Percentiles rank a stretch among this genome's conserved stretches.
Evolutionary conservation across 2,888 invertebrate species (phyloP).

Genomic region (Mactromeris polynyma): DNA sequence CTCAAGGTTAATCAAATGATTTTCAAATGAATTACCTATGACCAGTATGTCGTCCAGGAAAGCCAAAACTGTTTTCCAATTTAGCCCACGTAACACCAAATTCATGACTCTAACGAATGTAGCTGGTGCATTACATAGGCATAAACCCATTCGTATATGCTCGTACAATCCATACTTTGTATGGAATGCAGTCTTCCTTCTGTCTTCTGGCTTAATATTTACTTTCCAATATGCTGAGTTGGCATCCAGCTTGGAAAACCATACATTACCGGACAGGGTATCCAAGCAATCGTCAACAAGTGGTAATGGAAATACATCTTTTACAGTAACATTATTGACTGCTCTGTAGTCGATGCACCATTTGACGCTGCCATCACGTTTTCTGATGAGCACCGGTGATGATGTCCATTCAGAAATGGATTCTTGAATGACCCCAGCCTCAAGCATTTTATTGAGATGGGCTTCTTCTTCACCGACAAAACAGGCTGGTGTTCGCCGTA

Average conservation of each 20-base stretch:
- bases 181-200: constrained; percentile 67
- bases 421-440: too few relatives aligned
- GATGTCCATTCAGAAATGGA: too few relatives aligned
- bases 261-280: constrained; percentile 48
- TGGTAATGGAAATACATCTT: too few relatives aligned
- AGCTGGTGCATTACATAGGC: constrained; percentile 67
- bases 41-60: constrained; percentile 72
- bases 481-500: too few relatives aligned
- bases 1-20: constrained; percentile 55
- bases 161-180: constrained; percentile 68
- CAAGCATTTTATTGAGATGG: too few relatives aligned
- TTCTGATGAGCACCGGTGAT: too few relatives aligned
- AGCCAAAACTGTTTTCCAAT: constrained; percentile 60
- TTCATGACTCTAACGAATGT: constrained; percentile 60
- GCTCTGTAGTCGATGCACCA: constrained; percentile 53
- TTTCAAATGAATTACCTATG: constrained; percentile 54
- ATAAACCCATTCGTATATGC: constrained; percentile 63
- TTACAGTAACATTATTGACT: constrained; percentile 43
- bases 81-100: constrained; percentile 53
- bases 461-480: too few relatives aligned
- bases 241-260: constrained; percentile 57
- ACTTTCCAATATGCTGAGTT: constrained; percentile 65
- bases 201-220: constrained; percentile 31
- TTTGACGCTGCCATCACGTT: too few relatives aligned
- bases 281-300: constrained; percentile 54